phyloP scores from a whole-genome alignment of 1,140 invertebrate genomes.

The Heliconius himera region DNA sequence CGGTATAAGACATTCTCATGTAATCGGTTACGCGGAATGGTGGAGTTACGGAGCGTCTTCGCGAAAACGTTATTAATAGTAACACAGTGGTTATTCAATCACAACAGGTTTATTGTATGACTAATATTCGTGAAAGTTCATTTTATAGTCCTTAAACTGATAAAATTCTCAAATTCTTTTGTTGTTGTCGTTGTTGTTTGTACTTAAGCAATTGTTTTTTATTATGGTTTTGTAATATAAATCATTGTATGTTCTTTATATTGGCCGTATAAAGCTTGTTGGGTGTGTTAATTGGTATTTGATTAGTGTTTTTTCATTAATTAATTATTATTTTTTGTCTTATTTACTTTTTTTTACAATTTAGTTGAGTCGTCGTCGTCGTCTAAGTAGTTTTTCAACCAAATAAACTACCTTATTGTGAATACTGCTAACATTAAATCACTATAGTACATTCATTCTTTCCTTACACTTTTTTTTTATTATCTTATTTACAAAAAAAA shows the following conservation, averaged over 20 bases:
- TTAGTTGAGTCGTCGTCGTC: no score
- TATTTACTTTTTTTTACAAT: no score
- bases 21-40: conserved; percentile 21
- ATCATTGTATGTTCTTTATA: background rate
- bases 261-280: background rate
- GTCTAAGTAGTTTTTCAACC: no score
- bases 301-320: no score
- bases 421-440: no score
- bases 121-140: conserved; percentile 9
- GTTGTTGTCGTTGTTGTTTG: background rate
- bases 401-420: no score
- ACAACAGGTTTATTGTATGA: conserved; percentile 17
- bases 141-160: background rate
- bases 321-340: no score
- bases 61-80: conserved; percentile 22
- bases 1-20: background rate
- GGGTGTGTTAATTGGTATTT: background rate
- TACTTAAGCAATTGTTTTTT: background rate
- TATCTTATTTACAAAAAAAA: no score
- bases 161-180: background rate
- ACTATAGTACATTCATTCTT: no score
- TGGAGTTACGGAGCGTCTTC: background rate
- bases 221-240: background rate
- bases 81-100: conserved; percentile 19
- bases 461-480: no score